Evolutionary conservation across 2,797 vertebrate genomes (phyloP), one percentile per base, ranked within the genome.

Genomic region (Smutsia gigantea): DNA sequence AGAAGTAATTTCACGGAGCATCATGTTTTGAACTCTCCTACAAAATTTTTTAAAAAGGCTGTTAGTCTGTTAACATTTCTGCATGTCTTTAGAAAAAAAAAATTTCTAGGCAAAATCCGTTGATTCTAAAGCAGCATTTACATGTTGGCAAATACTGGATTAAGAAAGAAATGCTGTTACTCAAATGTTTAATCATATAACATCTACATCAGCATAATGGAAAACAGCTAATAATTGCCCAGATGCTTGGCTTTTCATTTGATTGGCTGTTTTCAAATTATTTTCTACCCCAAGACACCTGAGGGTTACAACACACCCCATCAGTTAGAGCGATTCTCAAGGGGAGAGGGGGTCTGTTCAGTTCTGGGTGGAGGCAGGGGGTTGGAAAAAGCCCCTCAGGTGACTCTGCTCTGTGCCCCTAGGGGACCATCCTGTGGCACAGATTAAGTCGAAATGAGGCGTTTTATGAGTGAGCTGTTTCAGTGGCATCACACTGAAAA

Each of bases 391-490:
- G 57, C 85, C 82, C 82, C 94, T 51, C 42, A 14, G 95, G 95
- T 92, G 82, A 68, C 72, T 93, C 79, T 12, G 53, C 8, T 46
- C 66, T 89, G 85, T 79, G 51, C 74, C 94, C 57, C 90, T 9
- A 4, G 93, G 85, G 96, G 77, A 42, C 78, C 82, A 93, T 96
- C 51, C 0, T 55, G 34, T 88, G 82, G 88, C 64, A 85, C 91
- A 96, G 90, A 94, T n/a, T 74, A 96, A 94, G 82, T 94, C 94
- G 97, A 97, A 97, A 97, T 97, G 96, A 97, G 77, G 95, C 82
- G 1, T 97, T 97, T 97, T 95, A 97, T 84, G 96, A 94, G 94
- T 79, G 95, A 97, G 53, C 57, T 88, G 95, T 83, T 82, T 78
- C 63, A 5, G 57, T 53, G 79, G 90, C 69, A 69, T 95, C 61